phyloP scores from a whole-genome alignment of 2,113 vertebrate species.

The Coptodon bakossiorum region DNA sequence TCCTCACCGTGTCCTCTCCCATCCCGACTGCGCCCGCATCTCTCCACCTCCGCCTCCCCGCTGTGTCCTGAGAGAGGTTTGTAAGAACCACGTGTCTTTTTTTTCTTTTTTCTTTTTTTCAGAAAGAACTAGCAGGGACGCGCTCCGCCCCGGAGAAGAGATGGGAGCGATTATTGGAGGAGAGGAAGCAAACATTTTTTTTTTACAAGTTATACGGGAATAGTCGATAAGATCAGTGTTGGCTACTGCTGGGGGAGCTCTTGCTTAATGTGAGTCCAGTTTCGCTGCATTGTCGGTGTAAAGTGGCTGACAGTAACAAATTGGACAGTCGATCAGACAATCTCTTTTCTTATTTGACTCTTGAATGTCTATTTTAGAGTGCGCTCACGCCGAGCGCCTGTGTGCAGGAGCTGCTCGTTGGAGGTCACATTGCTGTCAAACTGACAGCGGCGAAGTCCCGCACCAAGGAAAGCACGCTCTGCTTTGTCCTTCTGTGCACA shows the following conservation, averaged over 20 bases:
- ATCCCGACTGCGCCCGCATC: constrained; percentile 58
- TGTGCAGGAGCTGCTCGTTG: not conserved
- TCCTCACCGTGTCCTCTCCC: constrained; percentile 47
- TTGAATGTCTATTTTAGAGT: not conserved
- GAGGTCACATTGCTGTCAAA: constrained; percentile 2
- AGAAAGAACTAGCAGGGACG: constrained; percentile 23
- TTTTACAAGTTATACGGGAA: not conserved
- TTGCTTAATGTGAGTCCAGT: not conserved
- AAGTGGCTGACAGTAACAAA: not conserved
- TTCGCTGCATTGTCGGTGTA: not conserved
- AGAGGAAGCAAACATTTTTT: not conserved
- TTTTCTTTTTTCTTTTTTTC: not conserved
- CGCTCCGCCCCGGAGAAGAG: constrained; percentile 38
- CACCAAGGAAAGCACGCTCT: not conserved
- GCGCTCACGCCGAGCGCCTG: not conserved
- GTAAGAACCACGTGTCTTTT: constrained; percentile 67
- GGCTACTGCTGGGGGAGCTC: not conserved
- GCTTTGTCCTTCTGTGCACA: constrained; percentile 21
- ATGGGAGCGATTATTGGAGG: not conserved
- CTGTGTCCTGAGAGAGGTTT: constrained; percentile 55
- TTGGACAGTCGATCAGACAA: not conserved
- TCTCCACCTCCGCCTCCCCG: constrained; percentile 56
- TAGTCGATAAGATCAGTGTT: not conserved
- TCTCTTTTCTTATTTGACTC: not conserved
- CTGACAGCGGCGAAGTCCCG: not conserved